Base-by-base conservation (phyloP, 92 coral and sea anemone genomes). In the Epizoanthus illoricatus region DNA sequence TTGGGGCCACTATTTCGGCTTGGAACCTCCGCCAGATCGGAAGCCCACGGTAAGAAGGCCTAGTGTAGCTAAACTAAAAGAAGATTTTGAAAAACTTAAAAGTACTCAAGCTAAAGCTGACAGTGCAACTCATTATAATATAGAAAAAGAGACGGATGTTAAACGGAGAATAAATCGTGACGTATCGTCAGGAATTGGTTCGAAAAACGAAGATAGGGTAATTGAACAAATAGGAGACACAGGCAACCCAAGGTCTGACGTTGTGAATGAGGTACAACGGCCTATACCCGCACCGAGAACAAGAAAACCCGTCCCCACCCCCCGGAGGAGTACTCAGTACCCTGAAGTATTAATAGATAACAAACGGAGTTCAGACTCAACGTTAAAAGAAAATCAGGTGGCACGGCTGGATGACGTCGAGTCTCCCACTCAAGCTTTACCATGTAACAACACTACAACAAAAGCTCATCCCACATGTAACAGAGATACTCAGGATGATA, bases 1-100 rank as follows among this genome's bases (percentile, higher is more conserved):
- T 49, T 97, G 99, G 99, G 99, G 98, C 4, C 89, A 92, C 73
- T 94, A 89, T 68, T 85, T 97, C 33, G 99, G 99, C 20, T 85
- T 97, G 80, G 97, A 94, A 20, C 75, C 85, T 80, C 97, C 85
- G 45, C 84, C 92, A 5, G 87, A 78, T 2, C 81, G 94, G 55
- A 74, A 76, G 52, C 97, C 97, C 0, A 81, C 92, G 7, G 94
- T 88, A 13, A 90, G 97, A 79, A 78, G 94, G 52, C 91, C 94
- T 0, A 93, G 97, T 65, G 88, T 90, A 16, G 88, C 90, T 18
- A 84, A 85, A 67, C 64, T 93, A 2, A 93, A 84, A 63, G 86
- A 88, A 60, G 88, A 91, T 75, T 81, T 91, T 23, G 49, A 88
- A 28, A 90, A 79, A 41, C 70, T 89, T 28, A 82, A 62, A 15